Evolutionary conservation across 1,140 invertebrate species (phyloP), one percentile per base, ranked within the genome.

Genomic region (Ylistrum balloti): DNA sequence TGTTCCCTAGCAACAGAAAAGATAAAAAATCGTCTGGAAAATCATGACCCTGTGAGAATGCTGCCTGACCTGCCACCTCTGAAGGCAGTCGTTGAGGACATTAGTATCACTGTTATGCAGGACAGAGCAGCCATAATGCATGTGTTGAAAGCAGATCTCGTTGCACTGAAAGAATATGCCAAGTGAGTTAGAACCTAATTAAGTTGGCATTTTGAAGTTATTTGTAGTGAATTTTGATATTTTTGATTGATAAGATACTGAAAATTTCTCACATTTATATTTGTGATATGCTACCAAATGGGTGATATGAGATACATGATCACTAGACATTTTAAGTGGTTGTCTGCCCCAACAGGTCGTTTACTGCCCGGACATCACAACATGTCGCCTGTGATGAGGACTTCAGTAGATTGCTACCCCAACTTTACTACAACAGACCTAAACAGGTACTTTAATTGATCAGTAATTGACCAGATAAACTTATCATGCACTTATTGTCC

Each of bases 331-430:
- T 22, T 74, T 32, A 88, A 88, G 10, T 74, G n/a, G 20, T 92
- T 48, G 85, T 22, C 87, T 20, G 87, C 35, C 89, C 87, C 91
- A 87, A 34, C 90, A 96, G 95, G 74, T 88, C 94, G 15, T 95
- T 95, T 88, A 93, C 93, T 38, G 93, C 97, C 32, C 96, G 97
- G 92, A 95, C 97, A 22, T 97, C 97, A 0, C 97, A 98, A 93
- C 97, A 98, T 88, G 97, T 97, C 32, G 97, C 97, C 0, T 95
- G 98, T 17, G 97, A 98, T 95, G 97, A 97, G 89, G 97, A 95
- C 33, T 98, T 97, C 93, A 93, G 97, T 85, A 97, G 98, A 91
- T 93, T 97, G 22, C 95, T 98, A 20, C 97, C 97, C 0, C 96
- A 97, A 10, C 95, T 98, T 32, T 98, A 98, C 95, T 96, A 96